A percentile compares a stretch with the other conserved stretches of the same genome.
These are phyloP conservation scores for Punctoribates punctum DNA, from an alignment of 2,888 invertebrate species.

Conservation along the genomic window DNA sequence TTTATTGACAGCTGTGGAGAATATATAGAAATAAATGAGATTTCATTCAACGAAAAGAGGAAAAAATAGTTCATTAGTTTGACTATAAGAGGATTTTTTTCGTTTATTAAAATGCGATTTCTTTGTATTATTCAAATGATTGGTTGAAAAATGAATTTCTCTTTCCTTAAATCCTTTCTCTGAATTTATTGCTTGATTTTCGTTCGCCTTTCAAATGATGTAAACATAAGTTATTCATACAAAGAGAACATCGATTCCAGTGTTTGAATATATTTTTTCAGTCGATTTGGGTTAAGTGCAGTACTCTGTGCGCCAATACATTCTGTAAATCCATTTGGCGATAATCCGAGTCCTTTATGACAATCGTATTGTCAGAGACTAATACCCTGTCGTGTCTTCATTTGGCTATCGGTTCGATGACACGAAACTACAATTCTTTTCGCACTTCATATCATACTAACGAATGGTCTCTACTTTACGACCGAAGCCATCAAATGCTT, in stretches of 20 bases:
- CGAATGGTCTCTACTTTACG: no score
- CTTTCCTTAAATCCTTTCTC: background rate
- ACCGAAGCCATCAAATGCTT: background rate
- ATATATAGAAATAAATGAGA: background rate
- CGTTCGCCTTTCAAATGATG: background rate
- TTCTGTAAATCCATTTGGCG: background rate
- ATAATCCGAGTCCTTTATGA: background rate
- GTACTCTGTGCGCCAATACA: no score
- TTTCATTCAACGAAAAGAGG: no score
- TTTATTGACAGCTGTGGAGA: background rate
- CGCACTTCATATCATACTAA: no score
- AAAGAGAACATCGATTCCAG: background rate
- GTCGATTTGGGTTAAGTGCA: no score
- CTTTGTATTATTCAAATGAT: background rate
- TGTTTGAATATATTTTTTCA: no score
- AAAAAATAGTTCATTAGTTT: background rate
- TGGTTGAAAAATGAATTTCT: background rate
- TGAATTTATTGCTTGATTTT: background rate
- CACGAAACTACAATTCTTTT: background rate
- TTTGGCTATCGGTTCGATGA: background rate
- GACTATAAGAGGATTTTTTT: background rate
- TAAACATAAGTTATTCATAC: background rate
- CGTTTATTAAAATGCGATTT: background rate
- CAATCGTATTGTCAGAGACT: background rate
- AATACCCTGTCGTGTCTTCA: background rate